Base-by-base conservation (phyloP, 2,797 vertebrate species). In the Argya squamiceps region DNA sequence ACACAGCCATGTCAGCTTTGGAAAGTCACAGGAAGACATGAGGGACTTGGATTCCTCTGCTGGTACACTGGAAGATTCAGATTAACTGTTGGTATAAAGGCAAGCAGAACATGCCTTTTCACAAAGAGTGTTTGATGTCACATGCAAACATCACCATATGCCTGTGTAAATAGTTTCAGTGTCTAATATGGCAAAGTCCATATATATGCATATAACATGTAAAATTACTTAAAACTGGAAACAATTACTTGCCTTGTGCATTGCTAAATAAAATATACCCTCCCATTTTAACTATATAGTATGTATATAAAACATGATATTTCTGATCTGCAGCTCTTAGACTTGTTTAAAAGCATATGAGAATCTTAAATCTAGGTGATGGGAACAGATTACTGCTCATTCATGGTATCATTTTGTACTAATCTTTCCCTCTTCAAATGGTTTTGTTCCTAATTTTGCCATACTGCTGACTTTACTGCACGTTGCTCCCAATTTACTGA, bases 141-240 rank as follows among this genome's bases (percentile, higher is more conserved):
- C n/a, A 41, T 0, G 2, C 49, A 67, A 70, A 27, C 13, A 36
- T 39, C 68, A 69, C 16, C 46, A 68, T n/a, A 12, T 10, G 27
- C n/a, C 34, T 47, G 15, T 0, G 1, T 22, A 46, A 68, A 52
- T 14, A 53, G 39, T n/a, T 60, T 62, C 47, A 9, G 29, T 9
- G 37, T 36, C 46, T 62, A 34, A 29, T 1, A 4, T 12, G 36
- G 43, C 37, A 44, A 83, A 80, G 60, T 55, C 34, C 47, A 22
- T 46, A 18, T 8, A 39, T 5, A 34, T 7, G 29, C 15, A 62
- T 22, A 49, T 12, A 70, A 62, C 12, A 36, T 0, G 0, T 11
- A 62, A 49, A 7, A 6, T 12, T 21, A 84, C 37, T 37, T 37
- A 37, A 37, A 37, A 20, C 75, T 63, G 60, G 67, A 64, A 58